Evolutionary conservation across 1,140 invertebrate genomes (phyloP), one percentile per base, ranked within the genome.

Genomic region (Periplaneta americana): DNA sequence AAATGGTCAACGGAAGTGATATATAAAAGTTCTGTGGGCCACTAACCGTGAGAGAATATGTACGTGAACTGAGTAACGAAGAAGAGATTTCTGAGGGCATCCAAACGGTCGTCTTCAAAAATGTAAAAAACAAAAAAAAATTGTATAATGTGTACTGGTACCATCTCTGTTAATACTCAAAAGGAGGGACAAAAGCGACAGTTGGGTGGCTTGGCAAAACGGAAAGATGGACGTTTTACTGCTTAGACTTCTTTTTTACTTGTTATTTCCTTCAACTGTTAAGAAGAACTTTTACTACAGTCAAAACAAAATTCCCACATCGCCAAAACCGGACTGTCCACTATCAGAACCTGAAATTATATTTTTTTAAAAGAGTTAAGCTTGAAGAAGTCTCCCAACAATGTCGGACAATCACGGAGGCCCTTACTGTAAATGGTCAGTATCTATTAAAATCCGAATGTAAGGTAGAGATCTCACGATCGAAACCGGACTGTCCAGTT

Each of bases 401-500:
- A 66, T 28, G 48, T 11, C 22, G 22, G n/a, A n/a, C n/a, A n/a
- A n/a, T n/a, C n/a, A n/a, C n/a, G n/a, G n/a, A n/a, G n/a, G n/a
- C n/a, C n/a, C n/a, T n/a, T 4, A 28, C 48, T 28, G 48, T 66
- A 66, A 66, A 66, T 66, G 48, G 48, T 66, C 48, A 66, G 48
- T 66, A n/a, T n/a, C n/a, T n/a, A n/a, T n/a, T n/a, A n/a, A n/a
- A n/a, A n/a, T n/a, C 48, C 48, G n/a, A 66, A 66, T 28, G 22
- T 66, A 28, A 66, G 22, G 48, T 66, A 28, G 22, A 28, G 28
- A 66, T 66, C 48, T 28, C n/a, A 34, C 75, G 33, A 77, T 34
- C 31, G 15, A 77, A 77, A 77, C 75, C 75, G 75, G 75, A 77
- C 31, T 77, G 75, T 77, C 75, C 75, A 77, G 75, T 77, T 18